A percentile compares a stretch with the other conserved stretches of the same genome.
Conservation (phyloP, 2,888 invertebrate genomes). For the Drosophila fungiperda region DNA sequence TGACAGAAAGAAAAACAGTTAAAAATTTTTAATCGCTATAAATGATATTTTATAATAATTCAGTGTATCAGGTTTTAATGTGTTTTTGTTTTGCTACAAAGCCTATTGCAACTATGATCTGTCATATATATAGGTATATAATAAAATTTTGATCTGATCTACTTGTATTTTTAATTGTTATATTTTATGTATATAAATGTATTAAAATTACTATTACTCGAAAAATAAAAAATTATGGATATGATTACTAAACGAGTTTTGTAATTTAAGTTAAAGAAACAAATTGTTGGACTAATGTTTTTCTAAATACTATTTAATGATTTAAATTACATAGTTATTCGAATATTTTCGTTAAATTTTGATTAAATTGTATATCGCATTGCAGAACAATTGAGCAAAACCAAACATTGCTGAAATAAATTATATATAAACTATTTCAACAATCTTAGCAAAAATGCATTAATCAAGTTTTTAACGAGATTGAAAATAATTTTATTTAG, state of each 20-base stretch:
- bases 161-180: no score
- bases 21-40: background rate
- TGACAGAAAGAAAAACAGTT: background rate
- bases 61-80: background rate
- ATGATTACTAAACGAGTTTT: background rate
- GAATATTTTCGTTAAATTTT: background rate
- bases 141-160: background rate
- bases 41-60: constrained; percentile 6
- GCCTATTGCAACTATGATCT: background rate
- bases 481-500: background rate
- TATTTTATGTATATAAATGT: no score
- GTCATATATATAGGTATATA: no score
- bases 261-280: background rate
- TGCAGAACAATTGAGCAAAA: background rate
- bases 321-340: background rate
- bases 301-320: background rate
- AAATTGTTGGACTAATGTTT: background rate
- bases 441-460: background rate
- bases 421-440: background rate
- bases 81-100: constrained; percentile 1
- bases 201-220: no score
- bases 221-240: no score
- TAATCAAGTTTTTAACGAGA: background rate
- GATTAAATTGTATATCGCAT: background rate
- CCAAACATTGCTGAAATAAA: background rate